Conservation (phyloP, 2,888 invertebrate species). For the Heliconius hortense region DNA sequence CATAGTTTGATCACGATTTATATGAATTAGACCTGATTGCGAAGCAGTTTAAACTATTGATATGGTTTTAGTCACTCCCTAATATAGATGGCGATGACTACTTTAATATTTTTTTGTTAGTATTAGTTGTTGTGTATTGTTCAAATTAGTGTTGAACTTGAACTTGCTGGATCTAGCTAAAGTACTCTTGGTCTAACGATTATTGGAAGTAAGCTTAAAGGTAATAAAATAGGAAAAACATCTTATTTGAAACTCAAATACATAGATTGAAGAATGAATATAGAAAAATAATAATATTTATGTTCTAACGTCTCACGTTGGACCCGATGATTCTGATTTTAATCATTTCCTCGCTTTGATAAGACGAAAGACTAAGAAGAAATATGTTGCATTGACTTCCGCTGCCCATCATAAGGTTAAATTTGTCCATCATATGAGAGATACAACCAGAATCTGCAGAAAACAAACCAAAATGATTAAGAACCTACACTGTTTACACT, state of each 20-base stretch:
- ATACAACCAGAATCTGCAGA: too few relatives aligned
- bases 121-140: slow-evolving; percentile 20
- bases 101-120: slow-evolving; percentile 30
- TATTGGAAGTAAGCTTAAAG: background rate
- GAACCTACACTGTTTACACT: background rate
- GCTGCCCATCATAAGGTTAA: too few relatives aligned
- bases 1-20: slow-evolving; percentile 46
- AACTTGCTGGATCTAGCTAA: background rate
- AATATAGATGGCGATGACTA: slow-evolving; percentile 41
- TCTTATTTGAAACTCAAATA: too few relatives aligned
- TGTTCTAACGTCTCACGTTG: too few relatives aligned
- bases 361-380: too few relatives aligned
- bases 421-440: too few relatives aligned
- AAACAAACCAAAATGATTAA: too few relatives aligned
- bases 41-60: slow-evolving; percentile 50
- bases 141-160: background rate
- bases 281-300: too few relatives aligned
- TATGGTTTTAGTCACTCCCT: slow-evolving; percentile 57
- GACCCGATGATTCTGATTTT: too few relatives aligned
- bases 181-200: background rate
- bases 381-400: too few relatives aligned
- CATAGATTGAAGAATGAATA: too few relatives aligned
- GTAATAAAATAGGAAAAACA: background rate
- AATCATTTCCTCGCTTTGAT: too few relatives aligned
- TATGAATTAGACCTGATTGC: slow-evolving; percentile 64